These are phyloP conservation scores for Philaethria dido DNA, from an alignment of 2,888 invertebrate species.

Conservation along the genomic window DNA sequence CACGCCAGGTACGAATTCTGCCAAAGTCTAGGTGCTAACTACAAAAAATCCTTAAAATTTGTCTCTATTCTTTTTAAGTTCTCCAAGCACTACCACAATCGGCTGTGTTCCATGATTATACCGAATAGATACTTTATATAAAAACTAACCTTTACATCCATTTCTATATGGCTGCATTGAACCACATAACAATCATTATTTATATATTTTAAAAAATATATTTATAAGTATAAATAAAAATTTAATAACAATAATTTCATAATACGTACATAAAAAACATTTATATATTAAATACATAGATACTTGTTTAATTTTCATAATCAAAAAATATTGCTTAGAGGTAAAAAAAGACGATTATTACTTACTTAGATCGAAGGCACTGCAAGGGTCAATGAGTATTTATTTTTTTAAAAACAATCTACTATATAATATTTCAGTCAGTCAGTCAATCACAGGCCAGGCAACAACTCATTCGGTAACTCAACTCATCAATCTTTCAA, in stretches of 20 bases:
- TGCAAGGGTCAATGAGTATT: neutral
- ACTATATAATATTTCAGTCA: neutral
- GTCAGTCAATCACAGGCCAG: neutral
- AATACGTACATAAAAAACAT: neutral
- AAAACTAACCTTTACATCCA: slow-evolving; percentile 40
- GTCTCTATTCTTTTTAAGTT: too few species aligned
- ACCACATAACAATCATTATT: slow-evolving; percentile 19
- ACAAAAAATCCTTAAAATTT: too few species aligned
- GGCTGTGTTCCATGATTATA: too few species aligned
- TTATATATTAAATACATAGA: neutral
- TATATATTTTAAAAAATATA: neutral
- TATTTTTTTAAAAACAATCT: neutral
- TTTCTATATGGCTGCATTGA: slow-evolving; percentile 38
- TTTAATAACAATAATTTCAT: neutral
- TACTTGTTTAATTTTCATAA: too few species aligned
- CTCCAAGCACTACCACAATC: too few species aligned
- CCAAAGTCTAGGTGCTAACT: too few species aligned
- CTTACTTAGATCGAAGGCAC: slow-evolving; percentile 12
- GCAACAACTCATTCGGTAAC: too few species aligned
- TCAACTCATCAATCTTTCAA: neutral
- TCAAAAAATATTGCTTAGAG: neutral
- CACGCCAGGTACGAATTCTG: too few species aligned
- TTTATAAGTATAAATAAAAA: neutral
- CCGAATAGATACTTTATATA: neutral
- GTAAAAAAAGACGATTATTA: slow-evolving; percentile 5